Conservation (phyloP, 2,797 vertebrate species). For the Dipus sagitta region DNA sequence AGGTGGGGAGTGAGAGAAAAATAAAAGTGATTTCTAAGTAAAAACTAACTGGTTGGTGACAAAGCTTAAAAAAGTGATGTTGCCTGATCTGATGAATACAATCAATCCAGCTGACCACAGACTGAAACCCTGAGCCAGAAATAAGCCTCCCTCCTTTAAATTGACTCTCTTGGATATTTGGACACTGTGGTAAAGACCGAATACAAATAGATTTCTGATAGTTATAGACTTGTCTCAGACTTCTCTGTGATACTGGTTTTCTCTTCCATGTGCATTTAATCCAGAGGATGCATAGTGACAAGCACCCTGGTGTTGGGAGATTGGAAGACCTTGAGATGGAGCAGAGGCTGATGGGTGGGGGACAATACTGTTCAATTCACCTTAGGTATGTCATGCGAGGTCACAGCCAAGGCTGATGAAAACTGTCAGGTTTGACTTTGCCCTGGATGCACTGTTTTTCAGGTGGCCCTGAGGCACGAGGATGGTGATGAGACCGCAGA, state of each 20-base stretch:
- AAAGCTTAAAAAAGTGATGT: too few species aligned
- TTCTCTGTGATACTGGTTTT: accelerated
- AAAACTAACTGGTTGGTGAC: too few species aligned
- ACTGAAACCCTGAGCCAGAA: neutral
- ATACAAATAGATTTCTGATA: neutral
- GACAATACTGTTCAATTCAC: neutral
- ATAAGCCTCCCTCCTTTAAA: neutral
- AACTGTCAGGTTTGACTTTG: neutral
- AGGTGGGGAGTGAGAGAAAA: too few species aligned
- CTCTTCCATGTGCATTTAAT: neutral
- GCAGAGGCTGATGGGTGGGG: neutral
- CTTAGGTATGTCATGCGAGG: neutral
- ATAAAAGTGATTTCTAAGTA: too few species aligned
- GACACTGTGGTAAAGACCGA: neutral
- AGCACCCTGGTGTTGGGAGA: neutral
- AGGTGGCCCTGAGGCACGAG: slow-evolving; percentile 93
- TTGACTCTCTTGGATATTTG: neutral
- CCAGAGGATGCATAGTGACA: neutral
- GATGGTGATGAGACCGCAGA: slow-evolving; percentile 93
- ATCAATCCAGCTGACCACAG: neutral
- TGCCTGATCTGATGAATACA: neutral
- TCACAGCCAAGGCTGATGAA: neutral
- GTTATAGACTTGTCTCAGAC: neutral
- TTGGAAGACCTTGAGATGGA: neutral
- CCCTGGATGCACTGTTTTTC: slow-evolving; percentile 49